Conservation (phyloP, 1,140 invertebrate species). For the Brachionus manjavacas region DNA sequence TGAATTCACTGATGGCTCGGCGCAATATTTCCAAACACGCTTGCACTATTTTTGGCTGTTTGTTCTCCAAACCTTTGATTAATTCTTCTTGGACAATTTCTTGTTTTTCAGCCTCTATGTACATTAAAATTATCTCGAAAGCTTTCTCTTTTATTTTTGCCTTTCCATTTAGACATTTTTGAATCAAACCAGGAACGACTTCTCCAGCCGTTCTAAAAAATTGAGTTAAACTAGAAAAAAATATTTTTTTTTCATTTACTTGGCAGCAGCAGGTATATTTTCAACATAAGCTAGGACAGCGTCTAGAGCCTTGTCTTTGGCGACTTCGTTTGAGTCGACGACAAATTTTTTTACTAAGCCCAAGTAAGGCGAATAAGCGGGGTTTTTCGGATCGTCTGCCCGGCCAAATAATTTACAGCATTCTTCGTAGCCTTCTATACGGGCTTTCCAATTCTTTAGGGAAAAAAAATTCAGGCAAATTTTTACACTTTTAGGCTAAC, state of each 20-base stretch:
- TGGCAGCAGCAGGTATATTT: constrained; percentile 52
- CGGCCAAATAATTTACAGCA: constrained; percentile 76
- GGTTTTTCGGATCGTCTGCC: constrained; percentile 69
- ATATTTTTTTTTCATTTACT: constrained; percentile 58
- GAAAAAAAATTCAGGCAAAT: constrained; percentile 51
- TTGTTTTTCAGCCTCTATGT: constrained; percentile 89
- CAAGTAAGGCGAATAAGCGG: constrained; percentile 84
- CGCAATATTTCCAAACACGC: constrained; percentile 74
- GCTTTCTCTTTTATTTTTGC: constrained; percentile 85
- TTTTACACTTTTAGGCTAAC: constrained; percentile 39
- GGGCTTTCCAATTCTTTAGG: constrained; percentile 74
- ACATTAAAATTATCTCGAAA: constrained; percentile 81
- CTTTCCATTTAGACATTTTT: constrained; percentile 85
- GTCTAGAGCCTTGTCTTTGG: constrained; percentile 91
- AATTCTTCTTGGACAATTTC: constrained; percentile 77
- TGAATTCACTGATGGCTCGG: constrained; percentile 68
- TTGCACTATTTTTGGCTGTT: constrained; percentile 88
- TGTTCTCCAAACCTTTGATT: constrained; percentile 80
- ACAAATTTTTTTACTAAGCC: constrained; percentile 93
- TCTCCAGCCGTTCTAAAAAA: constrained; percentile 72
- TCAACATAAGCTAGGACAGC: constrained; percentile 75
- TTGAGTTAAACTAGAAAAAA: not conserved
- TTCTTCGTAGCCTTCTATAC: constrained; percentile 86
- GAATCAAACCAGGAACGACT: constrained; percentile 78
- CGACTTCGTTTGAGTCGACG: constrained; percentile 83